Base-by-base conservation (phyloP, 1,140 invertebrate genomes). In the Drosophila micromelanica region DNA sequence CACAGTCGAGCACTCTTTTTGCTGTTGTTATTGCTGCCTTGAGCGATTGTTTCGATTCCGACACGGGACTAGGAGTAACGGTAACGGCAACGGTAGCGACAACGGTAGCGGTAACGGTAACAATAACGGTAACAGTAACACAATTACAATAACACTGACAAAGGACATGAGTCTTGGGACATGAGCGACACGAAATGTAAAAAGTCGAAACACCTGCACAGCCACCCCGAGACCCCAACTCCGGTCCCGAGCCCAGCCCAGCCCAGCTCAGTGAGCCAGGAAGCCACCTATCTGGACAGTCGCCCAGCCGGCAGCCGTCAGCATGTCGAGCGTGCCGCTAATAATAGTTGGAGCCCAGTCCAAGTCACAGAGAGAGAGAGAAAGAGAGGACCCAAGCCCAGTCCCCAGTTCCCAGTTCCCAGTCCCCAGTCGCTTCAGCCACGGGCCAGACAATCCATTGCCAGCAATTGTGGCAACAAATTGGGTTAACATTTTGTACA, bases 311-410 rank as follows among this genome's bases (percentile, higher is more conserved):
- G 61, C 64, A 32, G 51, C 74, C 73, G 82, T 81, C 82, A 46
- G 82, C 82, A 82, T 79, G 75, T 70, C 72, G 67, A 87, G 82
- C 82, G 82, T 87, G 82, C 61, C 78, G 68, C 84, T 87, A 89
- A 87, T 89, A 87, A 87, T 87, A 87, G 82, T 70, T 75, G 57
- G 35, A 42, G 56, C 48, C 54, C 69, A 38, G 42, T 40, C 17
- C 61, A 46, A 20, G 9, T 46, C 13, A 27, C 54, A 67, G 32
- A 15, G 7, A 15, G 27, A 12, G 17, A 17, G 15, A 38, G 42
- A n/a, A n/a, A n/a, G n/a, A n/a, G n/a, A n/a, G n/a, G n/a, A 20
- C 40, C 38, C n/a, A 56, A 56, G 20, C n/a, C 56, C 52, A 55
- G 23, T 17, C 27, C 40, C 40, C 32, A 45, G 42, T 32, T n/a